These are phyloP conservation scores for Gobiocypris rarus DNA, from an alignment of 2,113 vertebrate species.

Conservation along the genomic window DNA sequence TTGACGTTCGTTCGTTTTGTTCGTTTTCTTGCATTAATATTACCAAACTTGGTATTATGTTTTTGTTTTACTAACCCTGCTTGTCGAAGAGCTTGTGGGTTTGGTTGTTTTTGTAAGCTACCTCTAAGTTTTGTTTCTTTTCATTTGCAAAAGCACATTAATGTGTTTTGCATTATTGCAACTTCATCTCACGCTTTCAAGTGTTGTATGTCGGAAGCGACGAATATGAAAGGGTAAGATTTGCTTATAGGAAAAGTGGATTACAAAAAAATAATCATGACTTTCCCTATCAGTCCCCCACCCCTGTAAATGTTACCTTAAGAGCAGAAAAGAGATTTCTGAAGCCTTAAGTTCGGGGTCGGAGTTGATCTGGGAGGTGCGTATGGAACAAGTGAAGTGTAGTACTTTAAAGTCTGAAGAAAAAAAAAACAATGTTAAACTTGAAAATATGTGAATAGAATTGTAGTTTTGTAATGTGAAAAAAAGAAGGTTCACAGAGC, in stretches of 20 bases:
- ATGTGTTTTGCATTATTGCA: constrained; percentile 75
- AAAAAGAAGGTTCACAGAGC: constrained; percentile 67
- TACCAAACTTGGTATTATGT: constrained; percentile 86
- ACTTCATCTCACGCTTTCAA: constrained; percentile 82
- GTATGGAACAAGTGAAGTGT: constrained; percentile 69
- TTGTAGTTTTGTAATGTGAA: constrained; percentile 88
- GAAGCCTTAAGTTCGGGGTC: constrained; percentile 76
- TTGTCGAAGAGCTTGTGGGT: constrained; percentile 73
- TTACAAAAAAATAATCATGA: constrained; percentile 63
- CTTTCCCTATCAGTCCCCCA: constrained; percentile 53
- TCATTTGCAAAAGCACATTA: constrained; percentile 69
- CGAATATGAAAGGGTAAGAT: constrained; percentile 71
- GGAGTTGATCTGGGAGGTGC: constrained; percentile 60
- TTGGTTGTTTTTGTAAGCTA: constrained; percentile 87
- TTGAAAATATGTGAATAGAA: constrained; percentile 88
- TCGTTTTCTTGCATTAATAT: constrained; percentile 73
- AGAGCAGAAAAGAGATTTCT: constrained; percentile 71
- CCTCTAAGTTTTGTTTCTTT: constrained; percentile 86
- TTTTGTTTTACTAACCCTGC: constrained; percentile 71
- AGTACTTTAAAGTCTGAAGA: constrained; percentile 75
- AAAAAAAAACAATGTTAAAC: constrained; percentile 75
- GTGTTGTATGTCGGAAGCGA: constrained; percentile 68
- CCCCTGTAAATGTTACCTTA: constrained; percentile 62
- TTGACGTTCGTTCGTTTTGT: constrained; percentile 27
- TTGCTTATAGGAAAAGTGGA: constrained; percentile 66